Evolutionary conservation across 2,797 vertebrate species (phyloP), one percentile per base, ranked within the genome.

Genomic region (Picus viridis): DNA sequence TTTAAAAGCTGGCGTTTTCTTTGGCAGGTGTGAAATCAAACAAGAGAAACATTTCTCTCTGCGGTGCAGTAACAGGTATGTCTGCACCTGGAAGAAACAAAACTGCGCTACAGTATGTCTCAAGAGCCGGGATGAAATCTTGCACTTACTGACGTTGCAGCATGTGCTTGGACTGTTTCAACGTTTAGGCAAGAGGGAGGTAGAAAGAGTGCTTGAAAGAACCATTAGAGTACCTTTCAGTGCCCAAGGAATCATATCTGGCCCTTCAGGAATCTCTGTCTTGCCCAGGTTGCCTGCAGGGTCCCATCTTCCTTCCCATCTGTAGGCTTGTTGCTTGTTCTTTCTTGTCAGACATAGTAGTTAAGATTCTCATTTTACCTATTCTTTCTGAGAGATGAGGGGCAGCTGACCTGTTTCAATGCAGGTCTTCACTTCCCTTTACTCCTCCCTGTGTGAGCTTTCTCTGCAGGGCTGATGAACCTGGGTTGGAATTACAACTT

Each of bases 391-490:
- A 67, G 23, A 68, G 5, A 17, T 29, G 43, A 57, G 39, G 61
- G 39, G n/a, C n/a, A 59, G 12, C 19, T 30, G 47, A 75, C 4
- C 8, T 34, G 1, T 76, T 90, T 61, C 59, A 7, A 1, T 57
- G 45, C 10, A 27, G 12, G 2, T 22, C 6, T 61, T 57, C 24
- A 7, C n/a, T 87, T 78, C 17, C 4, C 5, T 51, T 90, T 65
- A 45, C 14, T 27, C 7, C 20, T 57, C 5, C 3, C 7, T 0
- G 0, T 8, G 10, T 67, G 9, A 51, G 2, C 16, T 76, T 75
- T 3, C 22, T 58, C 36, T 27, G 51, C 26, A 77, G 45, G 32
- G 29, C 45, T 36, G 32, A 39, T 41, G 58, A 71, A 68, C 16
- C 2, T 83, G 26, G 17, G 4, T 14, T 87, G 51, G 4, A 83